Conservation (phyloP, 2,888 invertebrate genomes). For the Halictus quadricinctus region DNA sequence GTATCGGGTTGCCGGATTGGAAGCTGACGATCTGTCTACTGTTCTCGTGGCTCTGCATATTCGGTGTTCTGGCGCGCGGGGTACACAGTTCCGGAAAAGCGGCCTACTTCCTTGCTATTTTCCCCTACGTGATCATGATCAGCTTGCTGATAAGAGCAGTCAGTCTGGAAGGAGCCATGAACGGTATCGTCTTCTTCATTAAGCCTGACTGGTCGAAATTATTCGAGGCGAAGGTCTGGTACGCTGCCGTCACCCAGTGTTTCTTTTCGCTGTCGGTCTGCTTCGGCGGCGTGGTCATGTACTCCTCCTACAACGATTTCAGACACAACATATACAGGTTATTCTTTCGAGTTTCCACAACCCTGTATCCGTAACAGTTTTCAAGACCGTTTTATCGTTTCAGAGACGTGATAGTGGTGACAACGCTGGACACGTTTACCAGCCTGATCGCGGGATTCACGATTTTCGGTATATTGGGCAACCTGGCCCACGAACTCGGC, state of each 20-base stretch:
- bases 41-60: constrained; percentile 84
- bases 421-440: constrained; percentile 92
- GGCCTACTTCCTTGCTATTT: constrained; percentile 88
- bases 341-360: not conserved
- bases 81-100: constrained; percentile 86
- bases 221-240: constrained; percentile 85
- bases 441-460: constrained; percentile 92
- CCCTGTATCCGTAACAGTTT: not conserved
- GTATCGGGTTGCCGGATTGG: constrained; percentile 85
- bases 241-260: constrained; percentile 86
- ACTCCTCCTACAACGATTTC: constrained; percentile 85
- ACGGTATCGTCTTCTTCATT: constrained; percentile 87
- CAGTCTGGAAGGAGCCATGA: constrained; percentile 85
- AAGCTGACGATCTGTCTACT: constrained; percentile 83
- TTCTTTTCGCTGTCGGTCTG: constrained; percentile 86
- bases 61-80: constrained; percentile 84
- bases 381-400: not conserved
- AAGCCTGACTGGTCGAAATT: constrained; percentile 87
- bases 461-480: constrained; percentile 93
- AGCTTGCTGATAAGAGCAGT: constrained; percentile 85
- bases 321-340: constrained; percentile 85
- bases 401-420: constrained; percentile 90
- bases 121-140: constrained; percentile 86
- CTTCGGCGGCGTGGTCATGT: constrained; percentile 86
- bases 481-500: constrained; percentile 87